phyloP scores from a whole-genome alignment of 1,140 invertebrate species.

The Paracyclopina nana region DNA sequence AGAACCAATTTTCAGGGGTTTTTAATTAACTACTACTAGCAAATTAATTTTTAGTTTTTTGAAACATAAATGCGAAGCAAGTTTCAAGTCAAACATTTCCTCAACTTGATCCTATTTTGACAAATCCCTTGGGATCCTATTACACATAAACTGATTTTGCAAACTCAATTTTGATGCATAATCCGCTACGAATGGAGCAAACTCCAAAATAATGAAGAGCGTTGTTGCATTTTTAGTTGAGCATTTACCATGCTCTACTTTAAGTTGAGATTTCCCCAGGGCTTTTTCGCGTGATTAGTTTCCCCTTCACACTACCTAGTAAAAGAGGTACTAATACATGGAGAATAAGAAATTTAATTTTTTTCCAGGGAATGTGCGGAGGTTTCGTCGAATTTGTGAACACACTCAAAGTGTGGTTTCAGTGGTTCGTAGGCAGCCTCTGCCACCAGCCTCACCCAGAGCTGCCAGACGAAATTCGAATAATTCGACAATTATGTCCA shows the following conservation, averaged over 20 bases:
- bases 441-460: constrained; percentile 35
- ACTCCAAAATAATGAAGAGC: constrained; percentile 2
- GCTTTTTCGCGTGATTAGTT: constrained; percentile 3
- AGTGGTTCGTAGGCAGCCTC: constrained; percentile 42
- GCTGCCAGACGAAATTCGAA: constrained; percentile 35
- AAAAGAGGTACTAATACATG: constrained; percentile 22
- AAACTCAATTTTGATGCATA: constrained; percentile 2
- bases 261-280: constrained; percentile 9
- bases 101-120: too few species aligned
- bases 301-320: constrained; percentile 21
- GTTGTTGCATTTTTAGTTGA: constrained; percentile 12
- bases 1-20: not conserved
- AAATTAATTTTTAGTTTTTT: constrained; percentile 12
- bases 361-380: constrained; percentile 62
- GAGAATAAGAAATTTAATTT: constrained; percentile 15
- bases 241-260: constrained; percentile 15
- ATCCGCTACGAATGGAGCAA: not conserved
- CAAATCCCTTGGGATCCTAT: constrained; percentile 11
- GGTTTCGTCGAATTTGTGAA: constrained; percentile 86
- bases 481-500: not conserved
- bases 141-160: constrained; percentile 3
- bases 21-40: constrained; percentile 1
- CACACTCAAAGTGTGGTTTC: constrained; percentile 71
- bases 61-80: not conserved
- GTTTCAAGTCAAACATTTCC: too few species aligned